Evolutionary conservation across 2,113 vertebrate genomes (phyloP).

Genomic region (Accipiter cooperii): DNA sequence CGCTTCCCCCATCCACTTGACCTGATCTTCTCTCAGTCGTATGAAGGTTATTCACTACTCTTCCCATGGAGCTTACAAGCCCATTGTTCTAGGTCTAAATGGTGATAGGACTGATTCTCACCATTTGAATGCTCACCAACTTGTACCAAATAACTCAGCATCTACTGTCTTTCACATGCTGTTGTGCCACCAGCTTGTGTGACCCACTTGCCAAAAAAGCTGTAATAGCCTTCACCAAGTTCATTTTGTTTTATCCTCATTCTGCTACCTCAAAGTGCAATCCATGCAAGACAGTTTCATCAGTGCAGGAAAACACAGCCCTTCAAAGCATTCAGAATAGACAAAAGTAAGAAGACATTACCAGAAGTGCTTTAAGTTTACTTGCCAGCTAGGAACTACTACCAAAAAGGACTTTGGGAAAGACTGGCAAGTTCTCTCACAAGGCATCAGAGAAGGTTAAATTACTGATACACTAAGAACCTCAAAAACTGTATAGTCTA

Average conservation of each 20-base stretch:
- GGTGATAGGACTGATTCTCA: neutral
- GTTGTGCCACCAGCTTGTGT: neutral
- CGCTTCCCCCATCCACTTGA: rapidly evolving
- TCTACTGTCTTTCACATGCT: neutral
- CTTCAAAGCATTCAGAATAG: neutral
- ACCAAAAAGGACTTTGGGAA: neutral
- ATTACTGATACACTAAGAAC: neutral
- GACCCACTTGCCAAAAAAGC: neutral
- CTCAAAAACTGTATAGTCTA: neutral
- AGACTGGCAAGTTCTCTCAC: neutral
- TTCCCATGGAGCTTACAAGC: neutral
- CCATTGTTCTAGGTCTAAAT: neutral
- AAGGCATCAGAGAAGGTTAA: neutral
- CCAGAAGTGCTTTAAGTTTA: neutral
- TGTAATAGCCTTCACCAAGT: neutral
- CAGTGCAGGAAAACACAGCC: neutral
- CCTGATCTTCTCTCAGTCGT: neutral
- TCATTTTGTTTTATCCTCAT: neutral
- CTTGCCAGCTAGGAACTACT: neutral
- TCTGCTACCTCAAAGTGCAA: neutral
- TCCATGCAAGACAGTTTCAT: neutral
- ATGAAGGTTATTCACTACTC: neutral
- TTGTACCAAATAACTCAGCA: neutral
- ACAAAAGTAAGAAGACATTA: neutral
- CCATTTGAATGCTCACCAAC: neutral